phyloP scores from a whole-genome alignment of 2,113 vertebrate genomes.

The Corythornis vintsioides region DNA sequence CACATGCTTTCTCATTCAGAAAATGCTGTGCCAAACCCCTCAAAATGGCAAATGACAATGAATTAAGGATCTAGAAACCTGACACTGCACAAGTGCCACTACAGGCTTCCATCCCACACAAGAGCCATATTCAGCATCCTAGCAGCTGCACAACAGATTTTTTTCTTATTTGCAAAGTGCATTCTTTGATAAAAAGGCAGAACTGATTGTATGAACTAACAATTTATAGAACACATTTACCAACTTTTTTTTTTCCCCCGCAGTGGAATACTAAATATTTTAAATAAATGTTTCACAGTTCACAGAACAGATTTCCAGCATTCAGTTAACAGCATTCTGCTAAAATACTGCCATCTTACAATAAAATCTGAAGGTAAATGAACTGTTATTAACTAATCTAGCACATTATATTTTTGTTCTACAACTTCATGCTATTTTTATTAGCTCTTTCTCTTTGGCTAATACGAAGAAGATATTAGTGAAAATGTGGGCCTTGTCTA shows the following conservation, averaged over 20 bases:
- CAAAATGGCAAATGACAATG: not conserved
- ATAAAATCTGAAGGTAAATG: slow-evolving; percentile 56
- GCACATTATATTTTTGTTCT: slow-evolving; percentile 31
- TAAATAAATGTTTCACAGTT: slow-evolving; percentile 57
- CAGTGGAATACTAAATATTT: slow-evolving; percentile 59
- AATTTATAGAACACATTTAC: slow-evolving; percentile 49
- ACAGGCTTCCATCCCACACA: not conserved
- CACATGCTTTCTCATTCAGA: not conserved
- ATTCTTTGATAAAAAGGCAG: not conserved
- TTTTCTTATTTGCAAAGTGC: not conserved
- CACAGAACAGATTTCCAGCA: slow-evolving; percentile 35
- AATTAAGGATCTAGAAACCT: not conserved
- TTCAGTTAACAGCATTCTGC: slow-evolving; percentile 42
- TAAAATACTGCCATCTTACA: slow-evolving; percentile 35
- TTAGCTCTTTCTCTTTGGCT: slow-evolving; percentile 1
- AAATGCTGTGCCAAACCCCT: not conserved
- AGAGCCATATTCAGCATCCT: not conserved
- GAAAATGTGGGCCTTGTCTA: not conserved
- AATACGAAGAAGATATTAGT: not conserved
- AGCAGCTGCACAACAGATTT: not conserved
- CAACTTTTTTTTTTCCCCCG: not conserved
- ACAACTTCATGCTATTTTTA: slow-evolving; percentile 19
- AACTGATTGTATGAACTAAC: slow-evolving; percentile 37
- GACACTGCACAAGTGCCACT: not conserved
- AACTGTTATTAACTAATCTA: slow-evolving; percentile 52